phyloP scores from a whole-genome alignment of 2,888 invertebrate species.

The Apodemia mormo region DNA sequence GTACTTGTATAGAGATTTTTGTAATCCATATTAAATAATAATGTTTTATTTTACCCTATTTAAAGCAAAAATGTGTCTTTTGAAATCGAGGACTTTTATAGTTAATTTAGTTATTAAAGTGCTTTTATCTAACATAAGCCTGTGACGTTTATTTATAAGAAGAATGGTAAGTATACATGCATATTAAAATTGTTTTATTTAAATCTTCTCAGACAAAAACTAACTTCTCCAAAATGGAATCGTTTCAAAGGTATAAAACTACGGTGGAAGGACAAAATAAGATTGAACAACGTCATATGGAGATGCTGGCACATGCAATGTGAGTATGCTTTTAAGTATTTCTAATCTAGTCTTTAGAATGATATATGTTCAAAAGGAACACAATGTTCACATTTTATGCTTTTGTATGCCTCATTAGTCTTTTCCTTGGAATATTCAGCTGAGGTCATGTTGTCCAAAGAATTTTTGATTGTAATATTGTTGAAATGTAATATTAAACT shows the following conservation, averaged over 20 bases:
- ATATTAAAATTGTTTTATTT: conserved; percentile 36
- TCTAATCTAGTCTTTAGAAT: too few species aligned
- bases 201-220: conserved; percentile 91
- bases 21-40: conserved; percentile 49
- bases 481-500: too few species aligned
- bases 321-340: conserved; percentile 69
- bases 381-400: too few species aligned
- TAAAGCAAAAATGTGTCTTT: conserved; percentile 64
- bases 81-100: conserved; percentile 61
- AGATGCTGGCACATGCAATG: conserved; percentile 99
- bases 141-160: conserved; percentile 57
- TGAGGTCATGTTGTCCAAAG: too few species aligned
- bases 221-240: conserved; percentile 99
- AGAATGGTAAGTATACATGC: conserved; percentile 59
- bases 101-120: conserved; percentile 55
- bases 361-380: too few species aligned
- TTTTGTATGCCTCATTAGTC: too few species aligned
- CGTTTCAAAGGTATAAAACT: conserved; percentile 98
- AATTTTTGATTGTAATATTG: too few species aligned
- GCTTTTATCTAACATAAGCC: conserved; percentile 53
- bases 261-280: conserved; percentile 99
- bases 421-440: too few species aligned
- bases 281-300: conserved; percentile 99
- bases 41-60: conserved; percentile 61
- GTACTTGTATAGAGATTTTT: conserved; percentile 48